Conservation (phyloP, 2,888 invertebrate species). For the Aporophyla lueneburgensis region DNA sequence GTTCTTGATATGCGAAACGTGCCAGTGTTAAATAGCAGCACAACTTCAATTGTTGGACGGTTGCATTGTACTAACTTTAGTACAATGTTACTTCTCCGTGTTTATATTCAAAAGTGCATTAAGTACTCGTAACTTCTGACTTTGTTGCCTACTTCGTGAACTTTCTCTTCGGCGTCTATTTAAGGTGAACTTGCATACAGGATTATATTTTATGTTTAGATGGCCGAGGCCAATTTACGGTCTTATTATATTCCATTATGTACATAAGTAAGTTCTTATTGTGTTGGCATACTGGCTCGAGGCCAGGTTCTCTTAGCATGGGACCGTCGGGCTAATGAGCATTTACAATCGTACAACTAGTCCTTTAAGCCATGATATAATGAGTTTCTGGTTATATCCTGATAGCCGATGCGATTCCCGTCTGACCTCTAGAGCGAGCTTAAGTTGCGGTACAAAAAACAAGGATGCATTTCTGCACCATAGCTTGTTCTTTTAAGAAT, state of each 20-base stretch:
- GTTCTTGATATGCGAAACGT: slow-evolving; percentile 59
- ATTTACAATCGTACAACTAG: slow-evolving; percentile 55
- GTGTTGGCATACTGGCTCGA: slow-evolving; percentile 46
- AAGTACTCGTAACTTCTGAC: slow-evolving; percentile 76
- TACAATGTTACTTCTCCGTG: slow-evolving; percentile 73
- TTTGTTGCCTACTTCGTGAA: slow-evolving; percentile 69
- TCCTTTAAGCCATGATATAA: slow-evolving; percentile 58
- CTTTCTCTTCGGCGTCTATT: slow-evolving; percentile 57
- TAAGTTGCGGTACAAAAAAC: neutral
- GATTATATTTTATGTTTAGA: slow-evolving; percentile 45
- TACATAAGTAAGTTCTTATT: slow-evolving; percentile 55
- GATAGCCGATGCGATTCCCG: slow-evolving; percentile 34
- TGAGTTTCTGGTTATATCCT: slow-evolving; percentile 52
- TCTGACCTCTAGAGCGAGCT: slow-evolving; percentile 15
- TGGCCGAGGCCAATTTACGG: slow-evolving; percentile 36
- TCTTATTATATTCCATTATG: slow-evolving; percentile 52
- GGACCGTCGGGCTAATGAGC: slow-evolving; percentile 52
- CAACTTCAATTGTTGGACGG: slow-evolving; percentile 58
- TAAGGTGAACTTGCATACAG: slow-evolving; percentile 54
- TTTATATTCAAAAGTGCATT: slow-evolving; percentile 80
- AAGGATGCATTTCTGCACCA: neutral
- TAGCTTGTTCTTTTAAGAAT: neutral
- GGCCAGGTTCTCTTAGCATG: slow-evolving; percentile 51
- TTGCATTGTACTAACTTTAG: slow-evolving; percentile 71
- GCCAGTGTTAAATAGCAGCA: slow-evolving; percentile 57